phyloP scores from a whole-genome alignment of 2,888 invertebrate genomes.

The Lithophane leautieri region DNA sequence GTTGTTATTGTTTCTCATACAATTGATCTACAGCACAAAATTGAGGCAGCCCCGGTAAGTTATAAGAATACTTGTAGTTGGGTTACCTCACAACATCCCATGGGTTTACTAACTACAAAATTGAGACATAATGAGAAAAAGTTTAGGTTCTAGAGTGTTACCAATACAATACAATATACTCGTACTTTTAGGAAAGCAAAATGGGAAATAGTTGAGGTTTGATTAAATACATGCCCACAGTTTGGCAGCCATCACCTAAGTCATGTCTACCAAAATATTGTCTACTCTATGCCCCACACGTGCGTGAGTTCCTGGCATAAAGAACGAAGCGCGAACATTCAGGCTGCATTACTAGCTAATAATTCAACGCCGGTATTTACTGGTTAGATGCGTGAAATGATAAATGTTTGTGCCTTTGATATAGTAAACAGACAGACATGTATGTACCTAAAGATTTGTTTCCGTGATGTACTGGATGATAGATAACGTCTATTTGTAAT shows the following conservation, averaged over 20 bases:
- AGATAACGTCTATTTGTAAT: conserved; percentile 25
- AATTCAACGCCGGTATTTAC: conserved; percentile 83
- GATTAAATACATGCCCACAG: neutral
- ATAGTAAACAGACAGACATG: conserved; percentile 42
- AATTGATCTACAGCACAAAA: no score
- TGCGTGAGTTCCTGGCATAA: conserved; percentile 86
- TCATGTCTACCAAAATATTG: conserved; percentile 24
- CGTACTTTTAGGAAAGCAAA: neutral
- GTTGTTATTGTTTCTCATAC: no score
- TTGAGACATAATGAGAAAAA: no score
- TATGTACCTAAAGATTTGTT: conserved; percentile 42
- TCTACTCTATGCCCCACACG: conserved; percentile 56
- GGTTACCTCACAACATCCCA: no score
- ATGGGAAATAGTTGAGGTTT: neutral
- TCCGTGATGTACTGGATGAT: conserved; percentile 29
- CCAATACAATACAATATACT: no score
- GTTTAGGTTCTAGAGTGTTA: no score
- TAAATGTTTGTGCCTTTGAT: conserved; percentile 77
- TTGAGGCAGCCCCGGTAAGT: no score
- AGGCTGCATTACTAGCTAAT: conserved; percentile 82
- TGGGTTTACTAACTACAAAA: no score
- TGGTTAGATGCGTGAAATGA: conserved; percentile 82
- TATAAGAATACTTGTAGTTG: no score
- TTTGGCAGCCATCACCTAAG: neutral
- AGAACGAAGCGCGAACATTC: conserved; percentile 86